Evolutionary conservation across 2,888 invertebrate species (phyloP).

Genomic region (Galeruca laticollis): DNA sequence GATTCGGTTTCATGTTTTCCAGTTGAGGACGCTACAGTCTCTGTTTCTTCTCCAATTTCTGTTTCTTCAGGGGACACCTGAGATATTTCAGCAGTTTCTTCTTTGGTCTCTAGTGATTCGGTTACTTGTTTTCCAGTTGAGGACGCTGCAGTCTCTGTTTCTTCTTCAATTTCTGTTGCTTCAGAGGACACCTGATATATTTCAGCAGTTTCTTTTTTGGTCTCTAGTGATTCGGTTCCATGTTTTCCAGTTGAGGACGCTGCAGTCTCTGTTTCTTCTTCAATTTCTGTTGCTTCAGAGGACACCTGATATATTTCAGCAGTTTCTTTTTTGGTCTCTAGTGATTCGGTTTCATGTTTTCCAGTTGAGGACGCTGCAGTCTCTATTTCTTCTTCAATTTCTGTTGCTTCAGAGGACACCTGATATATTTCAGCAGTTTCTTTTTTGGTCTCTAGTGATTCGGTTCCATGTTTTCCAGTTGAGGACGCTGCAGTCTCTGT

Average conservation of each 20-base stretch:
- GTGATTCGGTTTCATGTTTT: not conserved
- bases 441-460: not conserved
- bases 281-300: not conserved
- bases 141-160: not conserved
- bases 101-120: not conserved
- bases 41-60: not conserved
- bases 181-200: not conserved
- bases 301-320: not conserved
- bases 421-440: not conserved
- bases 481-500: not conserved
- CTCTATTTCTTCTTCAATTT: not conserved
- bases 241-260: not conserved
- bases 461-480: not conserved
- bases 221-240: not conserved
- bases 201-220: too few species aligned
- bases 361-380: not conserved
- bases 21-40: not conserved
- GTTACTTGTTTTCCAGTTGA: not conserved
- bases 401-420: not conserved
- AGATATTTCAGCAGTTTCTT: not conserved
- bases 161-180: not conserved
- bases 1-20: not conserved
- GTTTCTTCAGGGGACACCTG: not conserved
- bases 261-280: not conserved
- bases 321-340: not conserved